Evolutionary conservation across 2,888 invertebrate species (phyloP), one percentile per base, ranked within the genome.

Genomic region (Tridacna crocea): DNA sequence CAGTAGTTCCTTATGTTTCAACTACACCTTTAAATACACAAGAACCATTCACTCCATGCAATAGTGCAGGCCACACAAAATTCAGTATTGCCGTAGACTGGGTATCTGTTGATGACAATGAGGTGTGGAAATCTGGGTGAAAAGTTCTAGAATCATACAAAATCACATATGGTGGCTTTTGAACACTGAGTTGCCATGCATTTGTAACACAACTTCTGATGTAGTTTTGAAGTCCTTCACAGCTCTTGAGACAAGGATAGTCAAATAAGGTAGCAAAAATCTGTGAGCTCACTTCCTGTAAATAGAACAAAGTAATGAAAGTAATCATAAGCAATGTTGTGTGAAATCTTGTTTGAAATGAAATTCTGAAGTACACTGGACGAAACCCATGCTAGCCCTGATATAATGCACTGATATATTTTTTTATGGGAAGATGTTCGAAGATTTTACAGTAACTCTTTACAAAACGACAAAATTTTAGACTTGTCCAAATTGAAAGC

Each of bases 251-350:
- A 94, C 98, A 97, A 51, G 98, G 98, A 95, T 98, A 99, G 95
- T 99, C 99, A 92, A 97, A 98, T 24, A 99, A 95, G 0, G 98
- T 98, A 88, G 97, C 97, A 94, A 98, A 96, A 87, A 99, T 96
- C 95, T 97, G 96, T 48, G 95, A 94, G 84, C 95, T 95, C 1
- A 96, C 96, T 90, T 96, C 96, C 96, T 96, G 93, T 19, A 74
- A 74, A 66, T 47, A 22, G 10, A 36, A 36, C 8, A 36, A 36
- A 36, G 36, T 8, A 36, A 2, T 36, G 36, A 36, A 36, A 36
- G 36, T 36, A 36, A 36, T 36, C 36, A 36, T 36, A 36, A 4
- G 36, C 8, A 36, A 8, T 36, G 8, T 36, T 36, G 36, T 36
- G 36, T 36, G 36, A 36, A 36, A 36, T 36, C n/a, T n/a, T n/a